Percentiles rank a stretch among this genome's conserved stretches.
Evolutionary conservation across 92 coral and sea anemone species (phyloP).

Genomic region (Scolanthus callimorphus): DNA sequence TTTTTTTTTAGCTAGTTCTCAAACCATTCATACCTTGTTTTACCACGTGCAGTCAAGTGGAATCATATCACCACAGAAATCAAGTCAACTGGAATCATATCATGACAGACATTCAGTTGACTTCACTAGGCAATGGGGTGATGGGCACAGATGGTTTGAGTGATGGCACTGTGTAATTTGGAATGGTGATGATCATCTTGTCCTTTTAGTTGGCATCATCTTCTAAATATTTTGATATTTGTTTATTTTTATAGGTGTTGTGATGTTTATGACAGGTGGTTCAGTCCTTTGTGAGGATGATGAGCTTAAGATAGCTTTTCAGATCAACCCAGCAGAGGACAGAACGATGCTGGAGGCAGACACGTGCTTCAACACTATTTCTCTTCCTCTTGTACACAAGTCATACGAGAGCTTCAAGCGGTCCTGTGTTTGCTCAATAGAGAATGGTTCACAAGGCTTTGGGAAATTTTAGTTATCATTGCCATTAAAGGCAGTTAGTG

Average conservation of each 20-base stretch:
- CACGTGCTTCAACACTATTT: background rate
- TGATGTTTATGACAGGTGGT: slow-evolving; percentile 5
- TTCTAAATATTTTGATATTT: background rate
- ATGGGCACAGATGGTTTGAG: too few relatives aligned
- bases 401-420: slow-evolving; percentile 3
- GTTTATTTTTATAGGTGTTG: background rate
- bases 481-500: too few relatives aligned
- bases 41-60: too few relatives aligned
- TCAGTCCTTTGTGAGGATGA: slow-evolving; percentile 2
- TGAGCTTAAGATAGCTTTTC: background rate
- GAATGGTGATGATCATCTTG: background rate
- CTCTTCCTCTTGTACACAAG: background rate
- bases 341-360: slow-evolving; percentile 7
- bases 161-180: too few relatives aligned
- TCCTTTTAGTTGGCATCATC: background rate
- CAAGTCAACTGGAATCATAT: too few relatives aligned
- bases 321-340: slow-evolving; percentile 1
- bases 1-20: too few relatives aligned
- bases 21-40: too few relatives aligned
- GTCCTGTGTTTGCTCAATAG: slow-evolving; percentile 5
- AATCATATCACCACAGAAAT: too few relatives aligned
- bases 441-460: too few relatives aligned
- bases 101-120: too few relatives aligned
- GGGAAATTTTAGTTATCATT: too few relatives aligned
- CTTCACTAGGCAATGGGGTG: too few relatives aligned